Evolutionary conservation across 2,113 vertebrate genomes (phyloP), one percentile per base, ranked within the genome.

Genomic region (Fulmarus glacialis): DNA sequence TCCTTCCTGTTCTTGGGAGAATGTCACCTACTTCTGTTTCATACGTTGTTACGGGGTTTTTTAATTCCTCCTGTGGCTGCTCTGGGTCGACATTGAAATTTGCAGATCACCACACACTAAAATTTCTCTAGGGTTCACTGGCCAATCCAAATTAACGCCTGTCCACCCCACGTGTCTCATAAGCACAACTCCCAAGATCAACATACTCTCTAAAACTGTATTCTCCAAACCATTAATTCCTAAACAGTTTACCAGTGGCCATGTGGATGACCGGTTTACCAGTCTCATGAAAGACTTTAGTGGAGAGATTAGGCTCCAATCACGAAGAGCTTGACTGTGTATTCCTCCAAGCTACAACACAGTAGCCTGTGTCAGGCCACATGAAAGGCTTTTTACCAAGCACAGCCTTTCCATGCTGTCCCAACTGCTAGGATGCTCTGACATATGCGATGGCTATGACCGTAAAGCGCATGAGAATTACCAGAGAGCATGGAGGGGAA

Each of bases 21-120:
- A 60, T 4, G 4, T 13, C 36, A 87, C 6, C 20, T 45, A 45
- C 70, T 88, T 90, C 34, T 60, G 4, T 30, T 85, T 72, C 60
- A 16, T 29, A 9, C 11, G 10, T 15, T 75, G 8, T 68, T 72
- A 36, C 0, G 0, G 15, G 2, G 4, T 2, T 18, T 68, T 40
- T 72, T 75, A 9, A 23, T 86, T 71, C 22, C 34, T 52, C 3
- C 40, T 36, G 5, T 58, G 36, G 10, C 40, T 85, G 30, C 16
- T 88, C 27, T 72, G 36, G 12, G 67, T 11, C 55, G 26, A 56
- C 20, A 55, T 17, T 53, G 27, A 48, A 36, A 85, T 87, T 53
- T 72, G 24, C 34, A 81, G 29, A 84, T 66, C 67, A 80, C 21
- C 18, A 36, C n/a, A 78, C 18, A 55, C 22, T 42, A 59, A 89